A percentile compares a stretch with the other conserved stretches of the same genome.
Evolutionary conservation across 2,113 vertebrate species (phyloP).

Genomic region (Lycocorax pyrrhopterus): DNA sequence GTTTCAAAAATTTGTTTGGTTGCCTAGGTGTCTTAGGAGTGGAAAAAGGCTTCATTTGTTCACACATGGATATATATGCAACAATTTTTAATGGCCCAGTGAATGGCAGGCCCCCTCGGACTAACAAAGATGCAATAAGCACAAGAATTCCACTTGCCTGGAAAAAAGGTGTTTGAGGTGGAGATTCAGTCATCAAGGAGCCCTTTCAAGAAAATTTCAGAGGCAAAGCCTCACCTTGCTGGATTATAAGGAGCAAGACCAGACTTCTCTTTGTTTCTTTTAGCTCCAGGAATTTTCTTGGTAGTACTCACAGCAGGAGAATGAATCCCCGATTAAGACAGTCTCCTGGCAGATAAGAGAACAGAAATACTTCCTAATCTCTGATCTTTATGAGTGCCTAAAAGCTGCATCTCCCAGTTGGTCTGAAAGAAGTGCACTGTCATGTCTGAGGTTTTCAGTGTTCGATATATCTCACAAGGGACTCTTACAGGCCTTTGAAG

Average conservation of each 20-base stretch:
- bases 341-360: background rate
- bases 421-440: background rate
- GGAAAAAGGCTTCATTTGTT: background rate
- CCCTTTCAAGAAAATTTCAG: background rate
- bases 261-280: background rate
- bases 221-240: background rate
- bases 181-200: background rate
- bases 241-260: background rate
- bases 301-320: background rate
- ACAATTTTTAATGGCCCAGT: background rate
- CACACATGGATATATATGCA: rapidly evolving
- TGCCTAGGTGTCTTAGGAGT: background rate
- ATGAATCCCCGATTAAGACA: background rate
- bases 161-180: background rate
- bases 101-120: background rate
- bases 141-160: background rate
- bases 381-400: background rate
- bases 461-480: background rate
- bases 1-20: background rate
- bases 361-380: background rate
- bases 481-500: background rate
- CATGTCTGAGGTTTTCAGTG: background rate
- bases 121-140: background rate
- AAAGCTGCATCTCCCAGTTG: background rate
- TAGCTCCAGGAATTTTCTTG: background rate